A percentile compares a stretch with the other conserved stretches of the same genome.
Evolutionary conservation across 2,888 invertebrate species (phyloP).

Genomic region (Polydrusus cervinus): DNA sequence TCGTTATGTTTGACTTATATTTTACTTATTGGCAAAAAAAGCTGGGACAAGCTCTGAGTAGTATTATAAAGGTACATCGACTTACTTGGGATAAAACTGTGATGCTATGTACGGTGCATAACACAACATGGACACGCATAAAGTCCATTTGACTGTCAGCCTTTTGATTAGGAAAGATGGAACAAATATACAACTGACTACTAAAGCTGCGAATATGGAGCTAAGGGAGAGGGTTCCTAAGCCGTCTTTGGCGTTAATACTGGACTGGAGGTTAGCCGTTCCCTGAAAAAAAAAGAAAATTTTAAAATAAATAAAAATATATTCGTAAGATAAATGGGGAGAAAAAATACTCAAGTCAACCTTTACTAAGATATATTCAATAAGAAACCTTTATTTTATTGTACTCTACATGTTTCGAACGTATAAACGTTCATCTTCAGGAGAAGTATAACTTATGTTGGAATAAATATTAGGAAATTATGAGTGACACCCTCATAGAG

Average conservation of each 20-base stretch:
- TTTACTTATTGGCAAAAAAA: too few species aligned
- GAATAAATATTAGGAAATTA: too few species aligned
- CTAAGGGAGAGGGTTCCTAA: slow-evolving; percentile 92
- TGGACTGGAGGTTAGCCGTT: slow-evolving; percentile 94
- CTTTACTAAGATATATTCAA: too few species aligned
- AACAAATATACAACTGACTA: slow-evolving; percentile 96
- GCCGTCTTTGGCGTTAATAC: slow-evolving; percentile 91
- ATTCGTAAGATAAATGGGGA: too few species aligned
- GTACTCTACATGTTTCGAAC: too few species aligned
- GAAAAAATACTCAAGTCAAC: too few species aligned
- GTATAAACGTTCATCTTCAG: too few species aligned
- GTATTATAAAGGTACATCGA: neutral
- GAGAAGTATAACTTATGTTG: too few species aligned
- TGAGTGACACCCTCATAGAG: too few species aligned
- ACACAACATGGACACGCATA: slow-evolving; percentile 92
- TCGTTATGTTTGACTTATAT: too few species aligned
- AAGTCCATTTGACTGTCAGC: slow-evolving; percentile 96
- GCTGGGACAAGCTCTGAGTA: too few species aligned
- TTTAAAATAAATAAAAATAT: neutral
- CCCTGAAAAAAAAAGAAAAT: slow-evolving; percentile 80
- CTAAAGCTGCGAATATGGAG: slow-evolving; percentile 93
- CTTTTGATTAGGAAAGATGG: slow-evolving; percentile 94
- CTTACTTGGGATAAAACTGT: slow-evolving; percentile 87
- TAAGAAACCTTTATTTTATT: too few species aligned
- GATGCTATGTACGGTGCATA: slow-evolving; percentile 96